Conservation (phyloP, 2,888 invertebrate genomes). For the Pachliopta kotzebuea region DNA sequence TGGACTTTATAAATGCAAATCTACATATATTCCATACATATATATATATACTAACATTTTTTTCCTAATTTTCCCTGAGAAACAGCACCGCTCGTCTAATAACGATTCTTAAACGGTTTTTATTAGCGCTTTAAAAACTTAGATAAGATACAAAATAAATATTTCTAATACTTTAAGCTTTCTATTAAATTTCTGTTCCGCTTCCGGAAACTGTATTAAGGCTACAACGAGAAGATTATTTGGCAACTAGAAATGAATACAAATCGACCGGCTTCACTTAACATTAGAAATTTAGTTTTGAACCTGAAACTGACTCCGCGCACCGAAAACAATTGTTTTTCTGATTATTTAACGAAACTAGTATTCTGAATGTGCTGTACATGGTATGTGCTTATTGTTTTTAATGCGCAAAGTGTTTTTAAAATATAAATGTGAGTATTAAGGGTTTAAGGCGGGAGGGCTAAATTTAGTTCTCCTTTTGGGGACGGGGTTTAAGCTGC, state of each 20-base stretch:
- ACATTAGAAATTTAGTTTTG: slow-evolving; percentile 59
- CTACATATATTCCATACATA: slow-evolving; percentile 40
- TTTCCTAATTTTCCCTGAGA: slow-evolving; percentile 21
- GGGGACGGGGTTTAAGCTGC: slow-evolving; percentile 80
- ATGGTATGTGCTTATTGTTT: slow-evolving; percentile 40
- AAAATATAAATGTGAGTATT: slow-evolving; percentile 67
- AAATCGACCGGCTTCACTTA: slow-evolving; percentile 64
- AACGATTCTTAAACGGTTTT: slow-evolving; percentile 30
- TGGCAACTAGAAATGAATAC: slow-evolving; percentile 76
- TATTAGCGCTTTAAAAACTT: slow-evolving; percentile 53
- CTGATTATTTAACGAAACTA: slow-evolving; percentile 32
- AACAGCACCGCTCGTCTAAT: neutral
- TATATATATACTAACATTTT: slow-evolving; percentile 18
- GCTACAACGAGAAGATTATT: slow-evolving; percentile 69
- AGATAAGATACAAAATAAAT: slow-evolving; percentile 67
- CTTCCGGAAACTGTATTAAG: slow-evolving; percentile 64
- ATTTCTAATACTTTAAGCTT: slow-evolving; percentile 63
- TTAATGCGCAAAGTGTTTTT: slow-evolving; percentile 53
- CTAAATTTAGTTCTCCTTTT: slow-evolving; percentile 73
- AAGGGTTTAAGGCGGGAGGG: slow-evolving; percentile 56
- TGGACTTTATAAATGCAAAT: slow-evolving; percentile 67
- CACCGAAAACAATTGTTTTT: slow-evolving; percentile 52
- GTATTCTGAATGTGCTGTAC: slow-evolving; percentile 39
- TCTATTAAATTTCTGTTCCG: slow-evolving; percentile 61
- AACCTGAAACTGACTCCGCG: slow-evolving; percentile 59